Conservation (phyloP, 2,797 vertebrate genomes). For the Sebastes dallii region DNA sequence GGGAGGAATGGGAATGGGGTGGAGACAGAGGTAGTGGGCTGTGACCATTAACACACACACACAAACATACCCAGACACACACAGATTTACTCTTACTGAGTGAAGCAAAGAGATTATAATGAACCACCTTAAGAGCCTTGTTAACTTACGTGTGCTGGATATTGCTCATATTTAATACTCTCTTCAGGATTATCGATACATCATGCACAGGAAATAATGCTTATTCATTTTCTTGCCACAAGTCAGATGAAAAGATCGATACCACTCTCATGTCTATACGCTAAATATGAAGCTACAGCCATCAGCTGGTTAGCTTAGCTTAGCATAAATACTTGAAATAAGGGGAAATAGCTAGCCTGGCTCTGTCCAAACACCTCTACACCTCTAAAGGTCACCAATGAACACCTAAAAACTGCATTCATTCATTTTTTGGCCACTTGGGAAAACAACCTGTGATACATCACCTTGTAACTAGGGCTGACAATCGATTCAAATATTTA, state of each 20-base stretch:
- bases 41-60: conserved; percentile 1
- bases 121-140: neutral
- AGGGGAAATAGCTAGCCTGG: neutral
- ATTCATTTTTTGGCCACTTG: too few relatives aligned
- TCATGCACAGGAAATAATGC: neutral
- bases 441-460: too few relatives aligned
- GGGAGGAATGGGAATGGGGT: neutral
- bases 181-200: neutral
- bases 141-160: neutral
- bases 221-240: neutral
- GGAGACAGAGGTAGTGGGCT: conserved; percentile 1
- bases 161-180: neutral
- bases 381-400: too few relatives aligned
- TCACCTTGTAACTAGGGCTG: too few relatives aligned
- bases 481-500: too few relatives aligned
- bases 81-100: neutral
- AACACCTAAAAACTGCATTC: too few relatives aligned
- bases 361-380: neutral
- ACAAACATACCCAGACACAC: neutral
- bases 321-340: neutral
- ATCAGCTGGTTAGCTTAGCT: neutral
- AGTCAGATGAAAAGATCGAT: neutral
- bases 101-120: neutral
- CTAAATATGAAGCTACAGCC: neutral
- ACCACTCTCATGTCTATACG: neutral